Evolutionary conservation across 2,797 vertebrate species (phyloP), one percentile per base, ranked within the genome.

Genomic region (Tapera naevia): DNA sequence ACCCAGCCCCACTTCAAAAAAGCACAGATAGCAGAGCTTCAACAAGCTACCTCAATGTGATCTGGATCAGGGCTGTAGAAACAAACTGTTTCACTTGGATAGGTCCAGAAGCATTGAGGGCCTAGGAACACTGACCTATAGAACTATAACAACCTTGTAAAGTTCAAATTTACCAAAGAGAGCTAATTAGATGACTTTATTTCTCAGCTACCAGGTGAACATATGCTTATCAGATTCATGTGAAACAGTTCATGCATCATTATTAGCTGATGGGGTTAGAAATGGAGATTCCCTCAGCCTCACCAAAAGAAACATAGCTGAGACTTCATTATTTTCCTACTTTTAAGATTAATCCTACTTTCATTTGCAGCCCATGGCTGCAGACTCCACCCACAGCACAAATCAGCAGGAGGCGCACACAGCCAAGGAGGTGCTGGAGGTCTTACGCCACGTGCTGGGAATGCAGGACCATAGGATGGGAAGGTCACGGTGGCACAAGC

Each of bases 271-370:
- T 11, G n/a, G 28, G 24, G 7, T 9, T 66, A 54, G 43, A 46
- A 24, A 61, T 7, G 2, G 30, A 80, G 28, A 13, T 80, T 57
- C 22, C 27, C 25, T 84, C 35, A 61, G 37, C 19, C 22, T 19
- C 24, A 35, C 2, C 11, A 73, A 60, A 93, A 71, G 18, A 13
- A 66, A 33, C 1, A 2, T 15, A 64, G 35, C 45, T 39, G 45
- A 83, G 33, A 53, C 12, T 53, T 60, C 0, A 0, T 28, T 3
- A 12, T 62, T 71, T 53, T 25, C 5, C 11, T n/a, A n/a, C 25
- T 7, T 5, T 30, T 27, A 53, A 89, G 69, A 18, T n/a, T 65
- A 19, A 21, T 35, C 13, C 9, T 1, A 2, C 45, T 81, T 88
- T 71, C 81, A 43, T 48, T 85, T 32, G 19, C 72, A 69, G 43